Evolutionary conservation across 2,113 vertebrate genomes (phyloP), one percentile per base, ranked within the genome.

Genomic region (Lates calcarifer): DNA sequence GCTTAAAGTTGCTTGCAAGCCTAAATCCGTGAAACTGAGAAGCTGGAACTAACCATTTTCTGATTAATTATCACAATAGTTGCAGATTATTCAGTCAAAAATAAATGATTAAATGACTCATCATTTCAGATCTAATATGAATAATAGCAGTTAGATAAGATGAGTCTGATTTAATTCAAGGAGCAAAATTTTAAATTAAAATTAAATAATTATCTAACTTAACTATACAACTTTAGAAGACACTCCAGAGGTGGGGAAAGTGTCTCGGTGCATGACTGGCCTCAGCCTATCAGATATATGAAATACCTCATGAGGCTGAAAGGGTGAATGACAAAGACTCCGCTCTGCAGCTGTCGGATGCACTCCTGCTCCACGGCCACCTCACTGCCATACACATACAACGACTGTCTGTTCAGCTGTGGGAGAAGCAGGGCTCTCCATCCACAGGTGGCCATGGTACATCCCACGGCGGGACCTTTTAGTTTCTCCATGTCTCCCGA

Each of bases 351-450:
- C 89, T 95, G 94, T 15, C 92, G 90, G 6, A 85, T 79, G 26
- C 94, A 94, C 67, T 94, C 94, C 86, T 93, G 85, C 90, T 95
- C 93, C 90, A 96, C 92, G 13, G 95, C 95, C 69, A 94, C 89
- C 89, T 95, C 94, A 49, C 94, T 96, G 81, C 95, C 95, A 45
- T 95, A 96, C 60, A 95, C 89, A 45, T 94, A 94, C 67, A 96
- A 90, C 3, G 95, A 95, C 84, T 95, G 94, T 5, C 92, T 71
- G 92, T 95, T 95, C 26, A 95, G 77, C 90, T 95, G 94, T 6
- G 95, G 95, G 15, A 95, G 90, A 4, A 95, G 91, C 60, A 95
- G 83, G 22, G 88, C 86, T 81, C 90, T 92, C 94, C 94, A 95
- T 18, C 92, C 93, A 83, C 88, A 94, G 81, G 90, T 91, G 74